phyloP scores from a whole-genome alignment of 1,140 invertebrate species.

The Zaprionus ghesquierei region DNA sequence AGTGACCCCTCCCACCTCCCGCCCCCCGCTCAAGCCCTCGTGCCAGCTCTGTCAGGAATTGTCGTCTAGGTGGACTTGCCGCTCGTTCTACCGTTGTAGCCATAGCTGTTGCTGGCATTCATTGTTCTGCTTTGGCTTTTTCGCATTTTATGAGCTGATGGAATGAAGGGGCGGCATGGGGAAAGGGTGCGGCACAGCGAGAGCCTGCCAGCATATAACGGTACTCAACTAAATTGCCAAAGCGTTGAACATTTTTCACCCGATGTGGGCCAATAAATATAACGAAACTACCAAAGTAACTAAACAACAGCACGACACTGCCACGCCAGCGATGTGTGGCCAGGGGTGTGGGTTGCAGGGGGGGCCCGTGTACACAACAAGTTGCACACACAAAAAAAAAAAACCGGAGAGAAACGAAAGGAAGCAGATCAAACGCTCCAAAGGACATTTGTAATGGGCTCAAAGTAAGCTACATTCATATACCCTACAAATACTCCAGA shows the following conservation, averaged over 20 bases:
- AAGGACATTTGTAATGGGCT: not conserved
- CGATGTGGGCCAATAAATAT: slow-evolving; percentile 82
- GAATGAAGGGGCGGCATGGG: too few relatives aligned
- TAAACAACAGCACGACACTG: slow-evolving; percentile 64
- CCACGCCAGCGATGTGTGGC: not conserved
- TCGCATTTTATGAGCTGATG: slow-evolving; percentile 67
- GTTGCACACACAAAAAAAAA: slow-evolving; percentile 3
- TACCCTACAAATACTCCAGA: not conserved
- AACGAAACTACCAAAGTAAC: slow-evolving; percentile 81
- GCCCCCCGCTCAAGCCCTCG: not conserved
- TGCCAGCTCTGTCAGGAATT: slow-evolving; percentile 27
- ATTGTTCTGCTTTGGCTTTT: slow-evolving; percentile 69
- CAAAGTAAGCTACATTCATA: not conserved
- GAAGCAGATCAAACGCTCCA: slow-evolving; percentile 29
- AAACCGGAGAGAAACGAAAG: not conserved
- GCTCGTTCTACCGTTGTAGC: slow-evolving; percentile 8
- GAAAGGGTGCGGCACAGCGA: not conserved
- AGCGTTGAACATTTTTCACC: slow-evolving; percentile 82
- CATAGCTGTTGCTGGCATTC: slow-evolving; percentile 49
- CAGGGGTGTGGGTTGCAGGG: not conserved
- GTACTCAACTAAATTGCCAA: slow-evolving; percentile 81
- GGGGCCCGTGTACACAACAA: slow-evolving; percentile 24
- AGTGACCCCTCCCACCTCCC: slow-evolving; percentile 6
- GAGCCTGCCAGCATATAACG: slow-evolving; percentile 68
- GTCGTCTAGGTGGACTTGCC: slow-evolving; percentile 57